Evolutionary conservation across 2,888 invertebrate genomes (phyloP).

Genomic region (Invenusta paracnida): DNA sequence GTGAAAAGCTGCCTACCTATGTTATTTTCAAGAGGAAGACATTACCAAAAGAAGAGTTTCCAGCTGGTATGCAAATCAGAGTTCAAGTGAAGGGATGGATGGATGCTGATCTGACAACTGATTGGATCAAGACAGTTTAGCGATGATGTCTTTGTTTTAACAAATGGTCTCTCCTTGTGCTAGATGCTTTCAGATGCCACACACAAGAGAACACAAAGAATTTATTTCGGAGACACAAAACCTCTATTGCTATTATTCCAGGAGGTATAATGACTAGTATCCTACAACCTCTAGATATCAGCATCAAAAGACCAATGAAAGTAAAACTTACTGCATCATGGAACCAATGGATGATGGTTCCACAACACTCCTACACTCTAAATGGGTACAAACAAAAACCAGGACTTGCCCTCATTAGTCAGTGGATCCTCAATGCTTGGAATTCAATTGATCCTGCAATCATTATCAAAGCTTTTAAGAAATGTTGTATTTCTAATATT

Average conservation of each 20-base stretch:
- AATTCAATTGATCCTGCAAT: background rate
- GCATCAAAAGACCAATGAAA: background rate
- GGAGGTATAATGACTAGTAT: slow-evolving; percentile 32
- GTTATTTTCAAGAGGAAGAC: slow-evolving; percentile 43
- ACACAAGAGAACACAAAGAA: slow-evolving; percentile 25
- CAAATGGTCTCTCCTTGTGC: slow-evolving; percentile 35
- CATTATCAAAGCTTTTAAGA: background rate
- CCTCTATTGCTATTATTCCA: slow-evolving; percentile 36
- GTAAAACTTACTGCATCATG: background rate
- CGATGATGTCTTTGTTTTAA: background rate
- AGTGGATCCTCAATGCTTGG: background rate
- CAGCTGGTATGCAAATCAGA: slow-evolving; percentile 22
- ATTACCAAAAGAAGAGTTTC: slow-evolving; percentile 36
- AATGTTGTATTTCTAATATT: background rate
- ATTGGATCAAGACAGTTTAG: slow-evolving; percentile 40
- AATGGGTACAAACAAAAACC: background rate
- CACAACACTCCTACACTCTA: slow-evolving; percentile 17
- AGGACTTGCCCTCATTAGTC: background rate
- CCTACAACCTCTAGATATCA: slow-evolving; percentile 8
- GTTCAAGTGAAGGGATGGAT: slow-evolving; percentile 41
- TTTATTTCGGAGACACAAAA: slow-evolving; percentile 5
- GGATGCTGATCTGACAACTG: slow-evolving; percentile 30
- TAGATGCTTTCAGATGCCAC: slow-evolving; percentile 42
- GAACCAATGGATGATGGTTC: background rate
- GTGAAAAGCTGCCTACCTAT: slow-evolving; percentile 39